phyloP scores from a whole-genome alignment of 2,888 invertebrate genomes.

The Clunio marinus region DNA sequence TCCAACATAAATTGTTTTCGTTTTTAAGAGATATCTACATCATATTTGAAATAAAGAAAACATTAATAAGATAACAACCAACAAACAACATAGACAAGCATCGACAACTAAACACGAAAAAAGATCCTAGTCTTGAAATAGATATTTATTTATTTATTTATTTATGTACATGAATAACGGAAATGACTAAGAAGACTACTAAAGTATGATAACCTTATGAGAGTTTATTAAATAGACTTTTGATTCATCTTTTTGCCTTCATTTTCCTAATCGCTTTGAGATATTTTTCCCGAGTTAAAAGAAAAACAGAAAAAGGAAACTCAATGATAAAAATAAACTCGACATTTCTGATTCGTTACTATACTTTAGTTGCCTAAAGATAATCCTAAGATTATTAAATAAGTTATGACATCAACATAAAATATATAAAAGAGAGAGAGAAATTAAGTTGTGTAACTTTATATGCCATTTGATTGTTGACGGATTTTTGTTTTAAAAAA shows the following conservation, averaged over 20 bases:
- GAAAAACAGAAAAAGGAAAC: not conserved
- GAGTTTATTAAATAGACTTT: no score
- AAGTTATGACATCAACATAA: not conserved
- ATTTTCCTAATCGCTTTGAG: not conserved
- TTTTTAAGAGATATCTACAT: not conserved
- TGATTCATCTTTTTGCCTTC: not conserved
- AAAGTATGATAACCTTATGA: conserved; percentile 20
- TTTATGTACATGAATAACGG: not conserved
- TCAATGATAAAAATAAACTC: not conserved
- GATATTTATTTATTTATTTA: not conserved
- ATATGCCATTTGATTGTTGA: not conserved
- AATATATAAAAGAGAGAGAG: not conserved
- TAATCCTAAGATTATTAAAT: not conserved
- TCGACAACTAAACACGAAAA: conserved; percentile 5
- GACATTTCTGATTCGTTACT: not conserved
- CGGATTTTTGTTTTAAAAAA: conserved; percentile 22
- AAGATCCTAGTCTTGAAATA: no score
- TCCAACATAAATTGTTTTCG: not conserved
- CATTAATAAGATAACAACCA: not conserved
- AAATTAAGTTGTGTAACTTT: not conserved
- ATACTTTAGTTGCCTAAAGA: conserved; percentile 17
- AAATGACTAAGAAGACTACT: no score
- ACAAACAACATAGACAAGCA: conserved; percentile 8
- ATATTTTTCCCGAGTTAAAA: not conserved
- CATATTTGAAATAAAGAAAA: not conserved